Conservation (phyloP, 1,140 invertebrate species). For the Saccostrea echinata region DNA sequence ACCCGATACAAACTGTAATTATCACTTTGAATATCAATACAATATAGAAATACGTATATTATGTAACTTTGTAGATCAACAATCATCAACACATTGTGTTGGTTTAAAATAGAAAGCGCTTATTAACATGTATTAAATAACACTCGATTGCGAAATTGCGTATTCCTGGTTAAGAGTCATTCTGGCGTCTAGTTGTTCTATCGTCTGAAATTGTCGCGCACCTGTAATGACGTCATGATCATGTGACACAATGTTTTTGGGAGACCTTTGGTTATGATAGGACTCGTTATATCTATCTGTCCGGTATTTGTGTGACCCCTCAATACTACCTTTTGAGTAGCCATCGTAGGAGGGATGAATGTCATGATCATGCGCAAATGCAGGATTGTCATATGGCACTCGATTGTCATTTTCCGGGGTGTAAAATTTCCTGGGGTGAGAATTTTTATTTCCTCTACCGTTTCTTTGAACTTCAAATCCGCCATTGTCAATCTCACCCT, state of each 20-base stretch:
- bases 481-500: not conserved
- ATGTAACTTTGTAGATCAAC: not conserved
- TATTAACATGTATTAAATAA: not conserved
- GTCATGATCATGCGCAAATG: not conserved
- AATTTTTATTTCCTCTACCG: not conserved
- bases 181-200: not conserved
- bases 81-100: not conserved
- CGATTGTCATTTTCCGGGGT: not conserved
- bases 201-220: conserved; percentile 1
- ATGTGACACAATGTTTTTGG: not conserved
- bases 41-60: not conserved
- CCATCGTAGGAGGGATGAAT: not conserved
- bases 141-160: not conserved
- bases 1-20: too few species aligned
- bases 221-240: not conserved
- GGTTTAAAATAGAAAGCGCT: not conserved
- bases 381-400: conserved; percentile 25
- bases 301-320: not conserved
- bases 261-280: not conserved
- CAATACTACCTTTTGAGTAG: not conserved
- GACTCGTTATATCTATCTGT: not conserved
- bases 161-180: not conserved
- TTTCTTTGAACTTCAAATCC: not conserved
- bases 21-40: too few species aligned
- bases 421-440: not conserved